phyloP scores from a whole-genome alignment of 2,113 vertebrate genomes.

The Prinia subflava region DNA sequence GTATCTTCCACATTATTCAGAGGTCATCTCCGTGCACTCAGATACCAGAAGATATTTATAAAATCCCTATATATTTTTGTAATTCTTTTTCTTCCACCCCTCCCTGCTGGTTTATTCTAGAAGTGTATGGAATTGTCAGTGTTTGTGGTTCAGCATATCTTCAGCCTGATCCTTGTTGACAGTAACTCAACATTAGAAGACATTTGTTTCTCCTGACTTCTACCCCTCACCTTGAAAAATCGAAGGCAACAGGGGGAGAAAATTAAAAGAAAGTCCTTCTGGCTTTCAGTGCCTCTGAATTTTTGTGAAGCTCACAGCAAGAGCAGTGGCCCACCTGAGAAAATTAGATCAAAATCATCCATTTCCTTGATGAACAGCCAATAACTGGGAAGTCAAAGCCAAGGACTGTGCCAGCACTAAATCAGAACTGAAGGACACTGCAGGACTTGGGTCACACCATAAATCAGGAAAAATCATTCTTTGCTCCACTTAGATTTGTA shows the following conservation, averaged over 20 bases:
- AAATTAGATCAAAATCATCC: slow-evolving; percentile 30
- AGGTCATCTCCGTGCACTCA: background rate
- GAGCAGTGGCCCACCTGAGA: background rate
- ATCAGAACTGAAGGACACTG: slow-evolving; percentile 58
- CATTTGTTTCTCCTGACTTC: background rate
- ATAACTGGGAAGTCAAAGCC: slow-evolving; percentile 49
- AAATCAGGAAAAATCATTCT: slow-evolving; percentile 39
- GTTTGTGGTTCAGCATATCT: background rate
- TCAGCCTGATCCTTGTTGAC: background rate
- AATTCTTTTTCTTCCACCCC: background rate
- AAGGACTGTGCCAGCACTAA: slow-evolving; percentile 47
- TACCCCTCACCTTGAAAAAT: background rate
- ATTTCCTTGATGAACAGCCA: slow-evolving; percentile 57
- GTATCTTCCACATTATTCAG: background rate
- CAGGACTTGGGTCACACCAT: slow-evolving; percentile 25
- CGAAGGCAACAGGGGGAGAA: background rate
- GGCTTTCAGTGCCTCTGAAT: background rate
- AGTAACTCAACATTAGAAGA: background rate
- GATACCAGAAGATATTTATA: background rate
- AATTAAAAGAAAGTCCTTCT: background rate
- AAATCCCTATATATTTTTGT: background rate
- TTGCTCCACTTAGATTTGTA: slow-evolving; percentile 34
- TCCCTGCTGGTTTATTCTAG: background rate
- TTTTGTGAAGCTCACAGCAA: background rate
- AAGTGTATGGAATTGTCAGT: background rate